Evolutionary conservation across 2,113 vertebrate genomes (phyloP), one percentile per base, ranked within the genome.

Genomic region (Misgurnus mizolepis): DNA sequence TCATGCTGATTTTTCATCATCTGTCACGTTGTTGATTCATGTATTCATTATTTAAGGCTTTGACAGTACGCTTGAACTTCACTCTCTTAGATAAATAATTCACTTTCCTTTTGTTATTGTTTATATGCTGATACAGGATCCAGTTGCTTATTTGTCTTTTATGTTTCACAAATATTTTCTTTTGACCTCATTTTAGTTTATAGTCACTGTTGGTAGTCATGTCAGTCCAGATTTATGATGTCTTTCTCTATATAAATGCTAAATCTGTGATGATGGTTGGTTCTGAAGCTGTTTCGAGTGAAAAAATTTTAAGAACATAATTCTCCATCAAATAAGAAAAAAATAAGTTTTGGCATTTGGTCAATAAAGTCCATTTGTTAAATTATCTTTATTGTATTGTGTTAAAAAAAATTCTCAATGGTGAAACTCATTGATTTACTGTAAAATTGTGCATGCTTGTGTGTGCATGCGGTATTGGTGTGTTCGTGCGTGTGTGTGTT

Each of bases 31-130:
- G 10, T 22, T n/a, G 17, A 27, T 61, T 74, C 40, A 22, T 40
- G 50, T 41, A 58, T 64, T 15, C 66, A 58, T 6, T 27, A 67
- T 34, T 60, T 10, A 47, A 55, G 18, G 80, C 47, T 61, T 67
- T 65, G 76, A 84, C 69, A 60, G 76, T n/a, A 27, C 71, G 14
- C 34, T 18, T 79, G 68, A 81, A 78, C 78, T 80, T 72, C 77
- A 67, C 53, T 77, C 67, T 55, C 39, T 10, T 49, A 83, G 78
- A 77, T 41, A 1, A 62, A 64, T 81, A 78, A 82, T 82, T 84
- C 70, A 76, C 58, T 84, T 84, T 82, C 80, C 76, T 79, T 40
- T 70, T 82, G 83, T 82, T 82, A 76, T 79, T 84, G 70, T 82
- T 79, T 82, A 66, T 74, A 68, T 79, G 80, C 58, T 82, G 73